These are phyloP conservation scores for Channallabes apus DNA, from an alignment of 2,797 vertebrate genomes.

Conservation along the genomic window DNA sequence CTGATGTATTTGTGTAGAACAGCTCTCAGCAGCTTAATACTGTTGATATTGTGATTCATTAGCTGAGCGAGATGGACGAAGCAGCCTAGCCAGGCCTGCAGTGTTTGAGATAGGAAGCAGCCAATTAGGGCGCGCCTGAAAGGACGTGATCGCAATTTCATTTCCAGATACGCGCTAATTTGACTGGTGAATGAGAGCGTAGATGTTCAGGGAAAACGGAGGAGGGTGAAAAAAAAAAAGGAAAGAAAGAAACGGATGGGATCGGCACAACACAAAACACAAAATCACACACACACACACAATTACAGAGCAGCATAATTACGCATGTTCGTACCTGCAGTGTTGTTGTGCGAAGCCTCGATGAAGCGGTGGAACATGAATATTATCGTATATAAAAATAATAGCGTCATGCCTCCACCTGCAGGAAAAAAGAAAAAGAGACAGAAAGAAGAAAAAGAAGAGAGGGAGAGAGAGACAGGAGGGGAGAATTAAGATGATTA, in stretches of 20 bases:
- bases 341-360: slow-evolving; percentile 64
- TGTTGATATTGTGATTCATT: slow-evolving; percentile 55
- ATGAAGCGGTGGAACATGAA: slow-evolving; percentile 54
- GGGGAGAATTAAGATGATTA: slow-evolving; percentile 3
- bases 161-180: slow-evolving; percentile 55
- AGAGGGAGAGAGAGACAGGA: not conserved
- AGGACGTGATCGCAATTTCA: slow-evolving; percentile 57
- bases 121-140: slow-evolving; percentile 50
- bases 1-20: slow-evolving; percentile 49
- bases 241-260: not conserved
- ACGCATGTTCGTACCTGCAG: slow-evolving; percentile 63
- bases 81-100: slow-evolving; percentile 44
- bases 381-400: slow-evolving; percentile 56
- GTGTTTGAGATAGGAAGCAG: slow-evolving; percentile 52
- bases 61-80: slow-evolving; percentile 41
- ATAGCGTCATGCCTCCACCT: slow-evolving; percentile 67
- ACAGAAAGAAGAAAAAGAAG: slow-evolving; percentile 20
- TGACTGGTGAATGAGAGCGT: slow-evolving; percentile 31
- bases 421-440: slow-evolving; percentile 36
- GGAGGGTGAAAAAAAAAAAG: too few species aligned
- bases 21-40: slow-evolving; percentile 50
- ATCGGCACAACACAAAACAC: not conserved
- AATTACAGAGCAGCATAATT: slow-evolving; percentile 29
- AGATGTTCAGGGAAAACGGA: slow-evolving; percentile 37
- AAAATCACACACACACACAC: not conserved